phyloP scores from a whole-genome alignment of 1,140 invertebrate species.

The Prorops nasuta region DNA sequence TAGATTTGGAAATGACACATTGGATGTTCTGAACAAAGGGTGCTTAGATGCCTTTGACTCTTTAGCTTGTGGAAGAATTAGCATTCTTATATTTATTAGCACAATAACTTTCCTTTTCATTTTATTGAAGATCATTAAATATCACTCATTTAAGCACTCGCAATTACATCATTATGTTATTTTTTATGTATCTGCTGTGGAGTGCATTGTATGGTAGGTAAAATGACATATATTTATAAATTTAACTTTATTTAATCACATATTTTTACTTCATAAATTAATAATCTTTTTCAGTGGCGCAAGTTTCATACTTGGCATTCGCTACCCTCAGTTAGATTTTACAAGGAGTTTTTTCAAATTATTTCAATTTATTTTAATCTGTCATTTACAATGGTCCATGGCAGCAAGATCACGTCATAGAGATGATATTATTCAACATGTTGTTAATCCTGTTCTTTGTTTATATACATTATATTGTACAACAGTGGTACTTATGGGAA shows the following conservation, averaged over 20 bases:
- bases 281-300: slow-evolving; percentile 45
- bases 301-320: slow-evolving; percentile 53
- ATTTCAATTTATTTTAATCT: slow-evolving; percentile 57
- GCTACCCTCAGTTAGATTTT: slow-evolving; percentile 56
- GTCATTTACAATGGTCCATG: slow-evolving; percentile 59
- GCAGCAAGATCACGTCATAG: slow-evolving; percentile 54
- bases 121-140: slow-evolving; percentile 51
- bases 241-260: not conserved
- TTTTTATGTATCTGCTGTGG: slow-evolving; percentile 56
- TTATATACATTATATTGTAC: slow-evolving; percentile 55
- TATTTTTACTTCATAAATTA: slow-evolving; percentile 5
- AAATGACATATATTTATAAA: slow-evolving; percentile 1
- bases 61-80: slow-evolving; percentile 56
- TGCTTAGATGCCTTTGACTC: slow-evolving; percentile 54
- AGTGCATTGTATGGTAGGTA: slow-evolving; percentile 56
- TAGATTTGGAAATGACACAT: slow-evolving; percentile 45
- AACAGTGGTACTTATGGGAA: slow-evolving; percentile 54
- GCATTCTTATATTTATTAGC: slow-evolving; percentile 50
- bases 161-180: slow-evolving; percentile 59
- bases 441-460: slow-evolving; percentile 43
- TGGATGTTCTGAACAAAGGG: slow-evolving; percentile 54
- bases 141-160: slow-evolving; percentile 54
- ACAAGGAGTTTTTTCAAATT: slow-evolving; percentile 56
- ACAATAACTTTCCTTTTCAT: slow-evolving; percentile 53
- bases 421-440: slow-evolving; percentile 53